phyloP scores from a whole-genome alignment of 2,797 vertebrate species.

The Acanthornis magna region DNA sequence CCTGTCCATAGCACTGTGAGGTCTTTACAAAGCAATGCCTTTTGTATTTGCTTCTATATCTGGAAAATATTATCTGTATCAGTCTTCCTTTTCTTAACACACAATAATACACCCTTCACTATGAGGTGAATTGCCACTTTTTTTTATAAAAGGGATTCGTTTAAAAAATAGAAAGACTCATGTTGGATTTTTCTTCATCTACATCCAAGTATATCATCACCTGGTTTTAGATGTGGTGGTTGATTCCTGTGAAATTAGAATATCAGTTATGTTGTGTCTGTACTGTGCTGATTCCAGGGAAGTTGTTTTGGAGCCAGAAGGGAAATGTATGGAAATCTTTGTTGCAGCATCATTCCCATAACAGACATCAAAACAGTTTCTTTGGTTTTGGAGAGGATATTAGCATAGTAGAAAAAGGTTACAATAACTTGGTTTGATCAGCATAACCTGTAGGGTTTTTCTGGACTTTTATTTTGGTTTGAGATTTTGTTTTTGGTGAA shows the following conservation, averaged over 20 bases:
- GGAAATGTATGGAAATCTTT: not conserved
- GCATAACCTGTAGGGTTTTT: not conserved
- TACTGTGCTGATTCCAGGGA: not conserved
- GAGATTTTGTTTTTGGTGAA: not conserved
- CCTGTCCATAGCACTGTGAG: not conserved
- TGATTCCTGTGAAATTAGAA: not conserved
- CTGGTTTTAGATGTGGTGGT: not conserved
- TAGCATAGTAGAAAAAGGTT: not conserved
- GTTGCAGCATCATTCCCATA: not conserved
- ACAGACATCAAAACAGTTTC: not conserved
- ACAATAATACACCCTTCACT: not conserved
- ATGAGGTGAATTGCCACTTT: not conserved
- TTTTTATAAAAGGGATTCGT: not conserved
- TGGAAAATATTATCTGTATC: not conserved
- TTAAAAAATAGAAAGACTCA: not conserved
- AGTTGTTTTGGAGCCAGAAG: not conserved
- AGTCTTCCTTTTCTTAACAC: not conserved
- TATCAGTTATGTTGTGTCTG: not conserved
- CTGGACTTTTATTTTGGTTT: not conserved
- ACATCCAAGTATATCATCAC: not conserved
- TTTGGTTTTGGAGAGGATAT: not conserved
- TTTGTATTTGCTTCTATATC: not conserved
- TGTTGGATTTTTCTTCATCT: not conserved
- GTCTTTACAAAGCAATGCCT: not conserved
- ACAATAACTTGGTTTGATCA: not conserved